Base-by-base conservation (phyloP, 2,888 invertebrate species). In the Pheosia gnoma region DNA sequence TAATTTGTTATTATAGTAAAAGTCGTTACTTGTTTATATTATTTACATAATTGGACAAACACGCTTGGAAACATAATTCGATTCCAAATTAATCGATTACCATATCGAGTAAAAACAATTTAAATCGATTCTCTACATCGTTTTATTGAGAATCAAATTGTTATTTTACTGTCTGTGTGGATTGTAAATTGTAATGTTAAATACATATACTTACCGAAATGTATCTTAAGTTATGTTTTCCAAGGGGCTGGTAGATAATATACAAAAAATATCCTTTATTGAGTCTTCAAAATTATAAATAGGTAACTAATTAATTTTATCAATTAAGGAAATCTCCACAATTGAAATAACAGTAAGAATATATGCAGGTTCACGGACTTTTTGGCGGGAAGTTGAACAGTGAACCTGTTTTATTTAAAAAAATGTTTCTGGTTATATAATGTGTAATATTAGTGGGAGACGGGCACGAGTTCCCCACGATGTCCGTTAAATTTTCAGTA, bases 21-120 rank as follows among this genome's bases (percentile, higher is more conserved):
- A 25, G 25, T 25, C 25, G 25, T 25, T 25, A 25, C 25, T 25
- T 25, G 25, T 25, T 25, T 25, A 25, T 25, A 25, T 25, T 25
- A 25, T 25, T 25, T 25, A 25, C 25, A 2, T 25, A 25, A 25
- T 25, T 25, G 25, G 25, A 25, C 25, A 25, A 25, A 25, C 25
- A 25, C 25, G 25, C 0, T 2, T 25, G 25, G 25, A 25, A 47
- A 47, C 7, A 63, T 57, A 45, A 62, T 58, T 37, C 37, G 43
- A 54, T 60, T 62, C 53, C 62, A 60, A 55, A 52, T 66, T 61
- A 56, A 58, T 53, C 56, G 63, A 60, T 57, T 57, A 58, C 63
- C 71, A 51, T 66, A 68, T 66, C 61, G 61, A 68, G 61, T 49
- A 13, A 49, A 49, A 49, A 49, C 49, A 6, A 49, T 6, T 49